Base-by-base conservation (phyloP, 2,888 invertebrate genomes). In the Apomyelois bistriatella region DNA sequence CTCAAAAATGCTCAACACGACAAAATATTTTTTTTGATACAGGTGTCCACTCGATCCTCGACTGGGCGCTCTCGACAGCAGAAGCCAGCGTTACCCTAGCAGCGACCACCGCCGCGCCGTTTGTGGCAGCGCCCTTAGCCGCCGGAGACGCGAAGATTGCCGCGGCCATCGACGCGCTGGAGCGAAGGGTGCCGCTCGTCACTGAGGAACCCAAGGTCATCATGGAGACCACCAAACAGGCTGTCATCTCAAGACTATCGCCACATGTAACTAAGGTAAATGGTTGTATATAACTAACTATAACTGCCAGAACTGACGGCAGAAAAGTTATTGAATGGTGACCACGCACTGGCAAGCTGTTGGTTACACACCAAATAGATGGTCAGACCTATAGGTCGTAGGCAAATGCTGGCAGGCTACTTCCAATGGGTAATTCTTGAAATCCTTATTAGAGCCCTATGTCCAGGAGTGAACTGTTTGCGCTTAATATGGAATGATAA, bases 11-110 rank as follows among this genome's bases (percentile, higher is more conserved):
- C n/a, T n/a, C n/a, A n/a, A n/a, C n/a, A n/a, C n/a, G n/a, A n/a
- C 5, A 22, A 22, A 22, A 3, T 22, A 22, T 22, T 3, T 3
- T 22, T 10, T 46, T 37, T 13, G 10, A 37, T 41, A 1, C 59
- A 93, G 93, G 92, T 52, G 92, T 92, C 13, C 93, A 93, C 72
- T 92, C 92, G 3, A 86, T 94, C 49, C 86, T 94, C 15, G 93
- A 93, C 77, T 94, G 94, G 94, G 94, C 94, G 0, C 79, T 94
- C 3, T 92, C 92, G 15, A 93, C 93, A 1, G 93, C 94, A 0
- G 94, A 94, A 68, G 92, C 93, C 1, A 91, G 94, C 1, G 89
- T 93, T 28, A 87, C 92, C 22, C 90, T 92, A 60, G 93, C 94
- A 0, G 91, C 94, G 0, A 89, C 87, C 22, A 93, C 93, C 1